A percentile compares a stretch with the other conserved stretches of the same genome.
Conservation (phyloP, 2,113 vertebrate genomes). For the Menura novaehollandiae region DNA sequence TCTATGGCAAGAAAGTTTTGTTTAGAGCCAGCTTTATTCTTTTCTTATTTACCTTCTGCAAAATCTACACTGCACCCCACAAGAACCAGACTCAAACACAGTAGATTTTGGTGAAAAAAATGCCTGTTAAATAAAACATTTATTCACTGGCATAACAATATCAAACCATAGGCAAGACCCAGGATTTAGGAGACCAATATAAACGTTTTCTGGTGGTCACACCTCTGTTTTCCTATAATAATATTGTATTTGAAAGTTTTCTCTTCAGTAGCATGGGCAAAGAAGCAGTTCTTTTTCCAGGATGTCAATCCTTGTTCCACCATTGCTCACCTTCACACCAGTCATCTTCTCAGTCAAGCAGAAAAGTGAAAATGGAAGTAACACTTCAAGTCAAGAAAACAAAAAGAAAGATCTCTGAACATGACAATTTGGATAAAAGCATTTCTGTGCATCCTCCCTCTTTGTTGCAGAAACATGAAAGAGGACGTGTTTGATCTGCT, state of each 20-base stretch:
- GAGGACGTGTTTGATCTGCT: neutral
- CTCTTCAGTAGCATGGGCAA: neutral
- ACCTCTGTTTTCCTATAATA: neutral
- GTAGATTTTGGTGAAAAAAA: neutral
- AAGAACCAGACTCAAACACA: neutral
- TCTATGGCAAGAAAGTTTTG: neutral
- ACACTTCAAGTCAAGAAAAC: neutral
- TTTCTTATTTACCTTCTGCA: neutral
- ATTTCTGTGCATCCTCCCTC: neutral
- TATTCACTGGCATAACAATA: neutral
- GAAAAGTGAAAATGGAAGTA: constrained; percentile 59
- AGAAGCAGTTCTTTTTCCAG: neutral
- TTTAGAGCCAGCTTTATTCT: neutral
- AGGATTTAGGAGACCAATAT: neutral
- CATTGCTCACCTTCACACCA: neutral
- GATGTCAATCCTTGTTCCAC: neutral
- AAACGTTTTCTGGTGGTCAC: neutral
- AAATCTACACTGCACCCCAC: neutral
- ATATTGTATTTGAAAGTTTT: neutral
- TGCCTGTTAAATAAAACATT: neutral
- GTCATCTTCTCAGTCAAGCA: neutral
- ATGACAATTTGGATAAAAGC: neutral
- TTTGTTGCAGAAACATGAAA: neutral
- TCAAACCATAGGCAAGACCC: neutral
- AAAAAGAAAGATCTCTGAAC: neutral